Conservation (phyloP, 2,888 invertebrate species). For the Apotomis turbidana region DNA sequence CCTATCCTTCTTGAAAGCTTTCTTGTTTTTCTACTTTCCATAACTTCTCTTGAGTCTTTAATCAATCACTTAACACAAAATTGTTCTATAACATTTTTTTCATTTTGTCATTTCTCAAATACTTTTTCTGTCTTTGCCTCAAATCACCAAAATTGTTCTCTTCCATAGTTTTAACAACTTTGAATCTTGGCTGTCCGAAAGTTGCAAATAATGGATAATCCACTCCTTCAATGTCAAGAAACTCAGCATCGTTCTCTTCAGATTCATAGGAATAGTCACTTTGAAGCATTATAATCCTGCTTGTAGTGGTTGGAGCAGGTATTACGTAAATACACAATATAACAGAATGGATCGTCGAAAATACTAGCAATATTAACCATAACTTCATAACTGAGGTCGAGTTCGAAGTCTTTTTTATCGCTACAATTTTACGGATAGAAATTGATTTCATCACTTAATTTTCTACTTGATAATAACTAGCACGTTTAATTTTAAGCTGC, state of each 20-base stretch:
- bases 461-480: neutral
- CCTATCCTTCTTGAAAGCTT: no score
- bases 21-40: no score
- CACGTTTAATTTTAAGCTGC: neutral
- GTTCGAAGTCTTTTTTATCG: neutral
- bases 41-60: no score
- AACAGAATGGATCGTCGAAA: neutral
- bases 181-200: neutral
- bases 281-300: neutral
- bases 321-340: conserved; percentile 1
- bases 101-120: neutral
- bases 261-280: neutral
- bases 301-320: neutral
- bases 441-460: neutral
- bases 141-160: neutral
- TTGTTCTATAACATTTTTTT: neutral
- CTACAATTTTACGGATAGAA: neutral
- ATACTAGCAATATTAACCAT: conserved; percentile 17
- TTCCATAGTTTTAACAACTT: neutral
- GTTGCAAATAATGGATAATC: conserved; percentile 7
- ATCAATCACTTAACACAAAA: no score
- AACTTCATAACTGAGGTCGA: conserved; percentile 14
- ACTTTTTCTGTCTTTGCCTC: neutral
- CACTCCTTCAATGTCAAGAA: conserved; percentile 4
- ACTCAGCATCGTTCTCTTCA: conserved; percentile 9